Evolutionary conservation across 2,797 vertebrate genomes (phyloP).

Genomic region (Cyprinodon diabolis): DNA sequence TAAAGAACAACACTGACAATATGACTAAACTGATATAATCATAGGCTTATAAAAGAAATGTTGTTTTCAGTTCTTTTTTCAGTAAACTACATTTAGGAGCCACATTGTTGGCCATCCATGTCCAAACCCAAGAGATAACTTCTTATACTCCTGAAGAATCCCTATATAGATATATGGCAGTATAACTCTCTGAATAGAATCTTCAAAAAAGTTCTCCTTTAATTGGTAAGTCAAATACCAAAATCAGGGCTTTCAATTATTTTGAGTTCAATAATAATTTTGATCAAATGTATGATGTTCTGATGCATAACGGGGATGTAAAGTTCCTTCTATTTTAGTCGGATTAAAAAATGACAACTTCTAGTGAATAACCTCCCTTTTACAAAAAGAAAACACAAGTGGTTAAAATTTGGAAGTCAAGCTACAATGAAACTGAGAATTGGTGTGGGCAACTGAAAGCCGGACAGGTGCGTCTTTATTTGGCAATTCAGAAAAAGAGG

Average conservation of each 20-base stretch:
- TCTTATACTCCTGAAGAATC: neutral
- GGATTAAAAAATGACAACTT: too few species aligned
- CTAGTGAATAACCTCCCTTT: too few species aligned
- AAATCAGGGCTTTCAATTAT: neutral
- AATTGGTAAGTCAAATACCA: neutral
- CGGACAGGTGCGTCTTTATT: neutral
- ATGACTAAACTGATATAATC: constrained; percentile 47
- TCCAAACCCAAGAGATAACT: neutral
- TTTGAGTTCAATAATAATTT: too few species aligned
- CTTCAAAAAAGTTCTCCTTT: neutral
- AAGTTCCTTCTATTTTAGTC: too few species aligned
- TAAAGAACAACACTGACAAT: constrained; percentile 58
- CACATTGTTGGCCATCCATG: neutral
- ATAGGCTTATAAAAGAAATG: constrained; percentile 8
- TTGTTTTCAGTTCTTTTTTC: constrained; percentile 23
- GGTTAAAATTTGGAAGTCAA: neutral
- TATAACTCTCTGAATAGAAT: neutral
- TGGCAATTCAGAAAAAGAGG: neutral
- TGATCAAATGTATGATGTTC: too few species aligned
- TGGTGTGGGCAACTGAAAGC: neutral
- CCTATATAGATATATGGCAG: neutral
- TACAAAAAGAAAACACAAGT: too few species aligned
- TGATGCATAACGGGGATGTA: too few species aligned
- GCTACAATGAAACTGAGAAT: neutral
- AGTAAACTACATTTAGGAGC: neutral